Percentiles rank a stretch among this genome's conserved stretches.
phyloP scores from a whole-genome alignment of 2,113 vertebrate genomes.

The Pseudopipra pipra region DNA sequence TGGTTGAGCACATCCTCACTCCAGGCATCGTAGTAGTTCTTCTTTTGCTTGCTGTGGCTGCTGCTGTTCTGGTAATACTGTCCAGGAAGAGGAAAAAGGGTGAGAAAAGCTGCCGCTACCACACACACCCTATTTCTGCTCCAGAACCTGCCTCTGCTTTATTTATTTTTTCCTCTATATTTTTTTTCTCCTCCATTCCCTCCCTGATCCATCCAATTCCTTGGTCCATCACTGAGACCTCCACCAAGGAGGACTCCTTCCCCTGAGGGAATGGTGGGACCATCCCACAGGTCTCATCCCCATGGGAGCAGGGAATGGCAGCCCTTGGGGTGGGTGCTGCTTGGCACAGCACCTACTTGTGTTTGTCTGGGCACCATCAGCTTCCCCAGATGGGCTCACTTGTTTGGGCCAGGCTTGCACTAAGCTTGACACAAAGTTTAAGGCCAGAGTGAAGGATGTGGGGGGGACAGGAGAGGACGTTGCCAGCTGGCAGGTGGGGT shows the following conservation, averaged over 20 bases:
- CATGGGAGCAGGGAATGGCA: not conserved
- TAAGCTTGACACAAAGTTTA: not conserved
- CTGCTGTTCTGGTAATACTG: not conserved
- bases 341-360: rapidly evolving
- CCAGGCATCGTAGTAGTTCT: not conserved
- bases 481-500: not conserved
- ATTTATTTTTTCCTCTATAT: not conserved
- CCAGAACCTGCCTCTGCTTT: not conserved
- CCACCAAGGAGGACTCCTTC: not conserved
- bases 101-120: not conserved
- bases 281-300: not conserved
- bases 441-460: not conserved
- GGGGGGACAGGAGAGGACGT: not conserved
- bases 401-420: not conserved
- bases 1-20: not conserved
- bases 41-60: not conserved
- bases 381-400: rapidly evolving
- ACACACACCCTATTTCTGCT: not conserved
- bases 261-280: rapidly evolving
- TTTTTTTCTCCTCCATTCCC: not conserved
- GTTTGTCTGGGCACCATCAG: not conserved
- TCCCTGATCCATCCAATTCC: not conserved
- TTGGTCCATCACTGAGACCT: not conserved
- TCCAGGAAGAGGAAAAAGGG: constrained; percentile 17
- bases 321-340: not conserved